Base-by-base conservation (phyloP, 2,888 invertebrate species). In the Acrobasis consociella region DNA sequence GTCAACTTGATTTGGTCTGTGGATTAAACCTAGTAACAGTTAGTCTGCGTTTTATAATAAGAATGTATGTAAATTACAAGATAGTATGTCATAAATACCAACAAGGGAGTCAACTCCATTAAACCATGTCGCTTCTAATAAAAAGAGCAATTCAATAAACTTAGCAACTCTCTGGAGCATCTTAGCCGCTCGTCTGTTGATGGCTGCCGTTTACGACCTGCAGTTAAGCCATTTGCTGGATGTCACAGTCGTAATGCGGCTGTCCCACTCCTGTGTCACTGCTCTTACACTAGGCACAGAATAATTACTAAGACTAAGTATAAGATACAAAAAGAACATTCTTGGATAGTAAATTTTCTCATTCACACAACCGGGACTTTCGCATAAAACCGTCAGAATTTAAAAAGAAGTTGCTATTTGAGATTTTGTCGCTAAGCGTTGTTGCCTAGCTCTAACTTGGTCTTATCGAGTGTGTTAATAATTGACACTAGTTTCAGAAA, bases 91-190 rank as follows among this genome's bases (percentile, higher is more conserved):
- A 52, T 7, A 38, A 55, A 16, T 9, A 11, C 10, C 55, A 38
- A 16, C 16, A 39, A 31, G 55, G 39, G 55, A 55, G 2, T 16
- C n/a, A 9, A 16, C 39, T 39, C 38, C 55, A 16, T 38, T 56
- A 22, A 42, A 46, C 39, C 55, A 42, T 42, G 37, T 15, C 37
- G 38, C 15, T 17, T 17, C 10, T 22, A 60, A 60, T 60, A 60
- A 60, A 59, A 60, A 52, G 17, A 51, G 60, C 51, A 60, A 60
- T 60, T 60, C 51, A 51, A 60, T 60, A 42, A 52, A 51, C 51
- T 11, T 17, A 10, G 17, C 51, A 51, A 60, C 52, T 49, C 58
- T 59, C 58, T 5, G 58, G 58, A 15, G 56, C 56, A 22, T 56
- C 42, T 56, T 56, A 56, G 22, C 22, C 22, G 42, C 16, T 56